Percentiles rank a stretch among this genome's conserved stretches.
These are phyloP conservation scores for Poeciliopsis occidentalis DNA, from an alignment of 2,113 vertebrate genomes.

Conservation along the genomic window DNA sequence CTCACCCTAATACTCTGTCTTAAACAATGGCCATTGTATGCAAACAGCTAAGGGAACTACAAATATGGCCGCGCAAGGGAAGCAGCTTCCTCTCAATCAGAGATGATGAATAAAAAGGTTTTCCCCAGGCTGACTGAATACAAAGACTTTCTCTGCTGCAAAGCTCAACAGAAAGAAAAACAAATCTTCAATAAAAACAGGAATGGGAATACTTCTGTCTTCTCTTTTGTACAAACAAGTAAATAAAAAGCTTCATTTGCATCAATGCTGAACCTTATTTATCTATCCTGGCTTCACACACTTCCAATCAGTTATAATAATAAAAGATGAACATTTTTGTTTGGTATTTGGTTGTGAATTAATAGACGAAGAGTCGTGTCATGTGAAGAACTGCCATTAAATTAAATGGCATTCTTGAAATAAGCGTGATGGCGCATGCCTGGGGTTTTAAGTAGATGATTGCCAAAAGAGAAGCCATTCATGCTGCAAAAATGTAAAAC, in stretches of 20 bases:
- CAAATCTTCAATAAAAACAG: conserved; percentile 2
- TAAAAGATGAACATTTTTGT: conserved; percentile 19
- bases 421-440: background rate
- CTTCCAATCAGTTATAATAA: conserved; percentile 22
- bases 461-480: conserved; percentile 8
- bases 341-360: conserved; percentile 35
- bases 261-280: conserved; percentile 25
- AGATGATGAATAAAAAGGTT: conserved; percentile 3
- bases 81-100: conserved; percentile 3
- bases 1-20: too few relatives aligned
- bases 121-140: conserved; percentile 5
- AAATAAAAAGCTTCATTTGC: background rate
- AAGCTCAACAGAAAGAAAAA: conserved; percentile 1
- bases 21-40: too few relatives aligned
- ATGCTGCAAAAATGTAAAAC: conserved; percentile 2
- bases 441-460: conserved; percentile 2
- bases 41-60: background rate
- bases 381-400: background rate
- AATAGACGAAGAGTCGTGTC: background rate
- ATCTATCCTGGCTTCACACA: conserved; percentile 25
- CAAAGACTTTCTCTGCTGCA: background rate
- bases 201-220: conserved; percentile 1
- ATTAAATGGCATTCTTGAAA: conserved; percentile 1
- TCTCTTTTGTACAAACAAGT: background rate
- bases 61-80: background rate